These are phyloP conservation scores for Aleiodes leptofemur DNA, from an alignment of 2,888 invertebrate species.

Conservation along the genomic window DNA sequence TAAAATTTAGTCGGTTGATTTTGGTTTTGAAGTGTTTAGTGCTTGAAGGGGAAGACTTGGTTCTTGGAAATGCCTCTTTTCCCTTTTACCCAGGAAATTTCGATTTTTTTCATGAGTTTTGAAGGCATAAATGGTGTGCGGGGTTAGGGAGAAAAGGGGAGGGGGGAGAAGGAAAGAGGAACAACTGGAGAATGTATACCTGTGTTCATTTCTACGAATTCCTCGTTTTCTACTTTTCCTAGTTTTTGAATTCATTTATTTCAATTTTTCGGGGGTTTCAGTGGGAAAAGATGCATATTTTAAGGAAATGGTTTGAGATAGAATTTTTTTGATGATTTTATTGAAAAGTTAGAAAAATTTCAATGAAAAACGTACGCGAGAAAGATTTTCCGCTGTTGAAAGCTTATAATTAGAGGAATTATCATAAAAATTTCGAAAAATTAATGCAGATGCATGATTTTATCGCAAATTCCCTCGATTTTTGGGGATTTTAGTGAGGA, in stretches of 20 bases:
- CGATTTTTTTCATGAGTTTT: background rate
- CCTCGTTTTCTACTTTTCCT: conserved; percentile 41
- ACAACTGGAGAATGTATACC: conserved; percentile 7
- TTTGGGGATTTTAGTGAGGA: no score
- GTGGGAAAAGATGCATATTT: no score
- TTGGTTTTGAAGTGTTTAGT: conserved; percentile 2
- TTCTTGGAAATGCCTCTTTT: conserved; percentile 17
- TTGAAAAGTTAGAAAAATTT: no score
- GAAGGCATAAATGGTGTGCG: conserved; percentile 30
- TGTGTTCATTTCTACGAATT: conserved; percentile 17
- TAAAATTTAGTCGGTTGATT: conserved; percentile 14
- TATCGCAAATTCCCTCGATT: no score
- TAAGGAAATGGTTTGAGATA: no score
- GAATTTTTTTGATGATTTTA: no score
- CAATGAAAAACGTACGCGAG: no score
- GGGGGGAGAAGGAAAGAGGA: background rate
- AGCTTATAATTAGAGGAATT: no score
- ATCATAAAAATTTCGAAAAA: no score
- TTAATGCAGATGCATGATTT: no score
- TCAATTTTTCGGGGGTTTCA: background rate
- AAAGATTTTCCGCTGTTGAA: no score
- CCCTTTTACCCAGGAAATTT: conserved; percentile 24
- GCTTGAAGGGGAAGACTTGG: background rate
- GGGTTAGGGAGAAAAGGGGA: background rate
- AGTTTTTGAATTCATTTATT: conserved; percentile 44